These are phyloP conservation scores for Malurus splendens DNA, from an alignment of 2,797 vertebrate genomes.

Conservation along the genomic window DNA sequence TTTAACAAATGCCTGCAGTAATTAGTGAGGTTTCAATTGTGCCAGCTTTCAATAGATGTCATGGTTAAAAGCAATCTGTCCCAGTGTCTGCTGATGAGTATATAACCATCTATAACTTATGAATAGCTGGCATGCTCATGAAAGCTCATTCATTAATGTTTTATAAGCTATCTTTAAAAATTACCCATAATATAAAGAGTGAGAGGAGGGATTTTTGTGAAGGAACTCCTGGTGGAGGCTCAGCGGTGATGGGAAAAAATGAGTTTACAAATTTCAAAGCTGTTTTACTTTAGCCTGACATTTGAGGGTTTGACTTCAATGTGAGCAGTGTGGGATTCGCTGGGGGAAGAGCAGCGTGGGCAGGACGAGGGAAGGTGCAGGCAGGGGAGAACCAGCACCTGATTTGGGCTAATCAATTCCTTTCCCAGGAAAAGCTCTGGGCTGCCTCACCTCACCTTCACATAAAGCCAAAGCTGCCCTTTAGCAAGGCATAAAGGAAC, in stretches of 20 bases:
- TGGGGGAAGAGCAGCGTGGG: neutral
- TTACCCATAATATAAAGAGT: neutral
- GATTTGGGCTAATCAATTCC: neutral
- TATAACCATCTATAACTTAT: slow-evolving; percentile 39
- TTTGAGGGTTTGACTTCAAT: neutral
- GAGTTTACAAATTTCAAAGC: slow-evolving; percentile 46
- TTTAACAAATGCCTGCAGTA: neutral
- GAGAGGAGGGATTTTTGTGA: slow-evolving; percentile 21
- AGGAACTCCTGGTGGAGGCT: slow-evolving; percentile 20
- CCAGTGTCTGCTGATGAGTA: slow-evolving; percentile 7
- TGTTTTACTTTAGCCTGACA: slow-evolving; percentile 12
- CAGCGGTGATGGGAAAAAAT: neutral
- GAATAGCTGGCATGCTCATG: slow-evolving; percentile 27
- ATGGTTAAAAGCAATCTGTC: slow-evolving; percentile 33
- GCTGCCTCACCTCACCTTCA: neutral
- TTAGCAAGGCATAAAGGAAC: neutral
- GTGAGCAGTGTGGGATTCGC: neutral
- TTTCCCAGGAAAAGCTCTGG: neutral
- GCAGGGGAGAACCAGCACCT: neutral
- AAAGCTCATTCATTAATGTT: slow-evolving; percentile 50
- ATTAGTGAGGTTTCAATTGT: slow-evolving; percentile 5
- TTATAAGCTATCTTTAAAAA: slow-evolving; percentile 56
- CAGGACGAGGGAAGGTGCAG: neutral
- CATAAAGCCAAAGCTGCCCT: neutral
- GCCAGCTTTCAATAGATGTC: slow-evolving; percentile 8